Evolutionary conservation across 2,797 vertebrate genomes (phyloP).

Genomic region (Macrochelys suwanniensis): DNA sequence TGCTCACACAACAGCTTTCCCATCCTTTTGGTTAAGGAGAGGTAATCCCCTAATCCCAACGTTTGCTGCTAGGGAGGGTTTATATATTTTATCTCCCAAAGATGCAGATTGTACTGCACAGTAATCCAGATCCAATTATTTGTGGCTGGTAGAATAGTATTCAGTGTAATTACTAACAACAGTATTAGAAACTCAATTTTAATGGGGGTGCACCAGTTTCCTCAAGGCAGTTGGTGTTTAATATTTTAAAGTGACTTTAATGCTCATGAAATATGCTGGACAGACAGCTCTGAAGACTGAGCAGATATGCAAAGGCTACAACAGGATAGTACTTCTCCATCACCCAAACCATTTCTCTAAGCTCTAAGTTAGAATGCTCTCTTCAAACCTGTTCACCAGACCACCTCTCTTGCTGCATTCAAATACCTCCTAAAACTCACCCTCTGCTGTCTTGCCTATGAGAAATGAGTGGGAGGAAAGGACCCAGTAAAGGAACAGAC

Average conservation of each 20-base stretch:
- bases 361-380: background rate
- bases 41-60: background rate
- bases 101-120: background rate
- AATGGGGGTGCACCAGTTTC: background rate
- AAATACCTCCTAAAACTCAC: background rate
- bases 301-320: background rate
- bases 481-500: background rate
- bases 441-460: background rate
- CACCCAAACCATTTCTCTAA: background rate
- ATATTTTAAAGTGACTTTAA: background rate
- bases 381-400: background rate
- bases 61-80: background rate
- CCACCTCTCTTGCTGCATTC: background rate
- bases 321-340: background rate
- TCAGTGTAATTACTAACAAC: background rate
- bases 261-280: background rate
- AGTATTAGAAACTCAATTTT: background rate
- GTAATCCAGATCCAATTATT: background rate
- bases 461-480: background rate
- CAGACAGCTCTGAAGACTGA: background rate
- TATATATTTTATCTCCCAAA: background rate
- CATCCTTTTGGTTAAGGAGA: background rate
- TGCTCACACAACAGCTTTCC: background rate
- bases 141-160: background rate
- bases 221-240: background rate